phyloP scores from a whole-genome alignment of 2,888 invertebrate species.

The Cyrtodaria siliqua region DNA sequence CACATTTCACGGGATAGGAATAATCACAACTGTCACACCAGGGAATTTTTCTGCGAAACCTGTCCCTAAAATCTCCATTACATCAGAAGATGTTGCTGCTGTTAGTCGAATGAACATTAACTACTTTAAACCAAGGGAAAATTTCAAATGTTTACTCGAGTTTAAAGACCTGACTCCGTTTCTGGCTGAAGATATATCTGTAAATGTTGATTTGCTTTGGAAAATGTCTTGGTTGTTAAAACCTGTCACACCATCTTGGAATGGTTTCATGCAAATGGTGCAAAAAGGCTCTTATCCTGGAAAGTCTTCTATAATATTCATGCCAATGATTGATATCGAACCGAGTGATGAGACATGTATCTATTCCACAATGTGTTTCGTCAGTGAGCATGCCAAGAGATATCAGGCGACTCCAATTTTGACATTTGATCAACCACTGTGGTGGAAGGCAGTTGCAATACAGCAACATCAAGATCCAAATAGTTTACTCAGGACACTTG shows the following conservation, averaged over 20 bases:
- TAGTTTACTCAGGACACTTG: slow-evolving; percentile 34
- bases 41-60: slow-evolving; percentile 1
- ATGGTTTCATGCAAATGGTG: slow-evolving; percentile 63
- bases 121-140: not conserved
- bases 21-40: slow-evolving; percentile 67
- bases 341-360: slow-evolving; percentile 55
- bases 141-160: no score
- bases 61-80: not conserved
- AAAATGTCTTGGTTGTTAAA: slow-evolving; percentile 7
- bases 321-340: slow-evolving; percentile 67
- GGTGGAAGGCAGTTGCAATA: slow-evolving; percentile 55
- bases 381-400: slow-evolving; percentile 8
- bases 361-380: slow-evolving; percentile 45
- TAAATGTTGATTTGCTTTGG: slow-evolving; percentile 27
- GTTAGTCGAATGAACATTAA: slow-evolving; percentile 6
- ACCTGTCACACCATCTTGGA: slow-evolving; percentile 53
- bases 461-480: slow-evolving; percentile 12
- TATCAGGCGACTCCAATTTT: slow-evolving; percentile 42
- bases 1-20: slow-evolving; percentile 72
- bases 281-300: slow-evolving; percentile 54
- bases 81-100: slow-evolving; percentile 3
- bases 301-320: slow-evolving; percentile 52
- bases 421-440: slow-evolving; percentile 68
- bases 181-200: not conserved
- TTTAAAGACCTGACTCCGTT: no score